Evolutionary conservation across 2,113 vertebrate species (phyloP).

Genomic region (Triplophysa dalaica): DNA sequence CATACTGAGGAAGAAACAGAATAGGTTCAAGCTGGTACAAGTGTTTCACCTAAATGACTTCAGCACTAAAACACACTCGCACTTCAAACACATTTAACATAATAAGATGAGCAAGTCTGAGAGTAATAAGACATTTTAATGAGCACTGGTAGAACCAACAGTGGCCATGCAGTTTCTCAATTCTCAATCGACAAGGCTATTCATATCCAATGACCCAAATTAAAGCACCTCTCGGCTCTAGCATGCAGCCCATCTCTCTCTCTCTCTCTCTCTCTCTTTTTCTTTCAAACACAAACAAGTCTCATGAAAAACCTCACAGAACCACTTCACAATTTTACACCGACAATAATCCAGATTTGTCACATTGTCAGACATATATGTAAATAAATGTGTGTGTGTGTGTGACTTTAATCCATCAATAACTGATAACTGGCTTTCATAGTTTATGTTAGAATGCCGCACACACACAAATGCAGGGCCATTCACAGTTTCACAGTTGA

Average conservation of each 20-base stretch:
- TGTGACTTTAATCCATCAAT: background rate
- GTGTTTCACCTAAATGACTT: background rate
- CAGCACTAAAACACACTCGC: slow-evolving; percentile 42
- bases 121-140: slow-evolving; percentile 8
- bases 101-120: background rate
- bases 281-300: background rate
- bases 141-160: background rate
- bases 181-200: slow-evolving; percentile 15
- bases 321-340: too few species aligned
- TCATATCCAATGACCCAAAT: slow-evolving; percentile 54
- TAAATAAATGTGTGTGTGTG: background rate
- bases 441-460: too few species aligned
- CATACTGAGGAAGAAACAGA: background rate
- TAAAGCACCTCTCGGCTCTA: slow-evolving; percentile 32
- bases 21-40: background rate
- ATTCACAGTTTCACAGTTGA: background rate
- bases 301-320: too few species aligned
- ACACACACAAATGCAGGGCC: background rate
- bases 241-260: slow-evolving; percentile 12
- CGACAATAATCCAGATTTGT: too few species aligned
- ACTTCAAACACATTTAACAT: slow-evolving; percentile 54
- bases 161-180: slow-evolving; percentile 32
- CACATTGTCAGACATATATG: too few species aligned
- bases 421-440: background rate
- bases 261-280: background rate